These are phyloP conservation scores for Pachycephus smyrnensis DNA, from an alignment of 2,888 invertebrate genomes.

Conservation along the genomic window DNA sequence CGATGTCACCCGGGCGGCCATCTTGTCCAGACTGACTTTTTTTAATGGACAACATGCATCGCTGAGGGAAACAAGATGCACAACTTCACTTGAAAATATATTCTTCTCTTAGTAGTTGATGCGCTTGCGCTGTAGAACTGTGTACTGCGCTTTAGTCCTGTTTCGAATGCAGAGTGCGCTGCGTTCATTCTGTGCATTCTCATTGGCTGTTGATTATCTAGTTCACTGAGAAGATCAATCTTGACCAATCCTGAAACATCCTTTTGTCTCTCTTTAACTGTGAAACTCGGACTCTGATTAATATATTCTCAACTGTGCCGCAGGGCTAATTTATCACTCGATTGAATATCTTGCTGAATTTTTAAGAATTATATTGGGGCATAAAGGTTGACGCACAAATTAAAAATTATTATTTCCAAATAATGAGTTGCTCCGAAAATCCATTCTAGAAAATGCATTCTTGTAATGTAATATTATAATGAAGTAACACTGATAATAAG, in stretches of 20 bases:
- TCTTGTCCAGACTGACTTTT: slow-evolving; percentile 61
- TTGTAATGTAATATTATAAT: background rate
- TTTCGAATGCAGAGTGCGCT: background rate
- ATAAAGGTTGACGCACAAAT: background rate
- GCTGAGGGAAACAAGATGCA: slow-evolving; percentile 15
- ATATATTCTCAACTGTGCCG: background rate
- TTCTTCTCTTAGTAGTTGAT: background rate
- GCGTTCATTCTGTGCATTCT: background rate
- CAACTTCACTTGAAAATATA: slow-evolving; percentile 2
- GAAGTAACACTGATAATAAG: background rate
- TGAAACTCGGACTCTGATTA: background rate
- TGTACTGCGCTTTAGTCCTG: background rate
- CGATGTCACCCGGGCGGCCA: slow-evolving; percentile 61
- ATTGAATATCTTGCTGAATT: background rate
- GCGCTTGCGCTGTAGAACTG: background rate
- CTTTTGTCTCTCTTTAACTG: background rate
- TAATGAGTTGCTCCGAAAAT: background rate
- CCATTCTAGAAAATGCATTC: background rate
- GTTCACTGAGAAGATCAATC: background rate
- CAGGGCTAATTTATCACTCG: background rate
- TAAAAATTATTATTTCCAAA: background rate
- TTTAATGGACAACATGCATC: slow-evolving; percentile 15
- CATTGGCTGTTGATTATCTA: background rate
- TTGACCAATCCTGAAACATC: background rate
- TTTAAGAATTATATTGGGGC: background rate